Evolutionary conservation across 2,113 vertebrate species (phyloP).

Genomic region (Sphaerodactylus townsendi): DNA sequence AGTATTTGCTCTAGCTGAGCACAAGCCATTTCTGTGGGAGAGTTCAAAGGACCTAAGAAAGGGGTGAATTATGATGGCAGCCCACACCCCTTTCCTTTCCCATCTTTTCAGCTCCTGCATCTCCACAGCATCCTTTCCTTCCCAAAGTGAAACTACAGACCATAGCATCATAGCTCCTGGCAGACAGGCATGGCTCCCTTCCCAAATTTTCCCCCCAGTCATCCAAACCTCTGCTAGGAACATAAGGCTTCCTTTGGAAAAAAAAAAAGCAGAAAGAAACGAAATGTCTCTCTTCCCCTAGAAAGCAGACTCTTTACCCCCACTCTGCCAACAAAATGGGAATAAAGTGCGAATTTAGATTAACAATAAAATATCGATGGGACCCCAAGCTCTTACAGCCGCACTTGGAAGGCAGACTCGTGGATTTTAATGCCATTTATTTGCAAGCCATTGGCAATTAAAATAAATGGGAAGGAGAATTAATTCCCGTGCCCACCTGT

Average conservation of each 20-base stretch:
- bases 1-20: not conserved
- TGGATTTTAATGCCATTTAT: not conserved
- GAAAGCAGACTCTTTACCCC: not conserved
- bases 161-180: too few relatives aligned
- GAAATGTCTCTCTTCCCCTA: not conserved
- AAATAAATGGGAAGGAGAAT: too few relatives aligned
- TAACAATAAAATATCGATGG: not conserved
- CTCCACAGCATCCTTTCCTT: not conserved
- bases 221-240: not conserved
- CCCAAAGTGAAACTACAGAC: not conserved
- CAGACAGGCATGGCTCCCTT: not conserved
- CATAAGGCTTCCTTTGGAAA: not conserved
- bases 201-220: not conserved
- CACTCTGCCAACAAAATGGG: not conserved
- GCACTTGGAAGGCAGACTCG: not conserved
- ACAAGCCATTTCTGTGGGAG: not conserved
- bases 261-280: not conserved
- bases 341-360: not conserved
- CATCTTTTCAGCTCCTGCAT: not conserved
- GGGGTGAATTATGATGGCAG: too few relatives aligned
- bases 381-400: not conserved
- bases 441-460: not conserved
- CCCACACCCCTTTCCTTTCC: not conserved
- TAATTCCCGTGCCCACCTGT: too few relatives aligned
- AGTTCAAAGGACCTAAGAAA: not conserved